Base-by-base conservation (phyloP, 2,888 invertebrate species). In the Fissipunctia ypsillon region DNA sequence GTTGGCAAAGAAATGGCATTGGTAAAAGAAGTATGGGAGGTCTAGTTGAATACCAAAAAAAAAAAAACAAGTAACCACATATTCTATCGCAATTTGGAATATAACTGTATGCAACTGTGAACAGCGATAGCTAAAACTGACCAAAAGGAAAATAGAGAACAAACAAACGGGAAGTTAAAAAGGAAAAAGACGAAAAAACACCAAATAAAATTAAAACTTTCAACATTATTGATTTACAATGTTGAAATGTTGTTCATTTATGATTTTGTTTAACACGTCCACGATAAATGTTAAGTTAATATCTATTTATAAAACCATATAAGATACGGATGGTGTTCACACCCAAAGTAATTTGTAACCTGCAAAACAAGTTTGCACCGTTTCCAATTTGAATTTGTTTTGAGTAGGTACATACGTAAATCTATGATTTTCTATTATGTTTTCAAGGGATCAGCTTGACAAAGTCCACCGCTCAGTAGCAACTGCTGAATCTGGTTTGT, bases 361-460 rank as follows among this genome's bases (percentile, higher is more conserved):
- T 35, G 25, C 3, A 35, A 73, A 63, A 57, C 50, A 50, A 57
- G 63, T 79, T 57, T 43, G 9, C 16, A 57, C 3, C 19, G 16
- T 72, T 2, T 57, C 6, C 28, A 56, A 48, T 78, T 56, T 43
- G 3, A 25, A 61, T 69, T 38, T 48, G 28, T 38, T 25, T 59
- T 22, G n/a, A 35, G 28, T 50, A 76, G 38, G 35, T 50, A 45
- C 72, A 59, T 45, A 76, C 45, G 35, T 50, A 45, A 79, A 59
- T 45, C 43, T 65, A 79, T 65, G 50, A 64, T 57, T 72, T 72
- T 73, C 57, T 14, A 69, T 72, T 35, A 77, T 16, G 28, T 6
- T 69, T 59, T 2, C 59, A 38, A 31, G 25, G 45, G 50, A 75
- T 77, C 14, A 41, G 43, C 59, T 45, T 48, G 45, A 54, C 52